Percentiles rank a stretch among this genome's conserved stretches.
phyloP scores from a whole-genome alignment of 2,113 vertebrate genomes.

The Rafetus swinhoei region DNA sequence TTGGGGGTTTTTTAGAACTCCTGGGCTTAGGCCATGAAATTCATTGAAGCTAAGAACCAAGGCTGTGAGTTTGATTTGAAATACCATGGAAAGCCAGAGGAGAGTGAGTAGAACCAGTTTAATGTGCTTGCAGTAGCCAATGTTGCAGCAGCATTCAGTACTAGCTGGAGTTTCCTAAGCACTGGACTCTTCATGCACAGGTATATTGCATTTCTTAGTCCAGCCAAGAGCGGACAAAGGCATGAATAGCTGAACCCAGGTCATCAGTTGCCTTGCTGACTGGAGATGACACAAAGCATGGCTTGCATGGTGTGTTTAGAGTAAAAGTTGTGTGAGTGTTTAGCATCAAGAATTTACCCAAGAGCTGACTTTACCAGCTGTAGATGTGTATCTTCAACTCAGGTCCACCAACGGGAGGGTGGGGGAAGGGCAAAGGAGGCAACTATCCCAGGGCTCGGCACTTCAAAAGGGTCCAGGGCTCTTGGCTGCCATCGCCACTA shows the following conservation, averaged over 20 bases:
- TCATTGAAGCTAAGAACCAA: background rate
- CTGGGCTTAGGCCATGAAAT: background rate
- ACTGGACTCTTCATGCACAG: background rate
- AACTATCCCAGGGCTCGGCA: too few species aligned
- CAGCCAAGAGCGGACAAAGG: background rate
- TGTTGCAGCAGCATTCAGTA: background rate
- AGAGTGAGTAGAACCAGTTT: background rate
- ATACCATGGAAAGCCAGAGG: background rate
- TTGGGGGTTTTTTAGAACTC: background rate
- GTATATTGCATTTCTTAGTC: background rate
- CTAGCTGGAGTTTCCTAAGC: background rate
- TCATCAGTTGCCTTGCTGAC: background rate
- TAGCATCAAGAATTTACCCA: background rate
- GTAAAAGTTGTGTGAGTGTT: background rate
- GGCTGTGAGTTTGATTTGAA: background rate
- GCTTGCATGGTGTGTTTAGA: background rate
- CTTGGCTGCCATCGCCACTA: too few species aligned
- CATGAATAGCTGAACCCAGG: background rate
- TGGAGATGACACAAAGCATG: background rate
- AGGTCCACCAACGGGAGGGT: too few species aligned
- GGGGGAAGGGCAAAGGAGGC: too few species aligned
- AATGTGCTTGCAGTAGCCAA: background rate
- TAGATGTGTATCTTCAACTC: background rate
- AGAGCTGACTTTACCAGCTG: background rate
- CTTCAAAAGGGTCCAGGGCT: too few species aligned